Evolutionary conservation across 2,888 invertebrate genomes (phyloP), one percentile per base, ranked within the genome.

Genomic region (Agriopis marginaria): DNA sequence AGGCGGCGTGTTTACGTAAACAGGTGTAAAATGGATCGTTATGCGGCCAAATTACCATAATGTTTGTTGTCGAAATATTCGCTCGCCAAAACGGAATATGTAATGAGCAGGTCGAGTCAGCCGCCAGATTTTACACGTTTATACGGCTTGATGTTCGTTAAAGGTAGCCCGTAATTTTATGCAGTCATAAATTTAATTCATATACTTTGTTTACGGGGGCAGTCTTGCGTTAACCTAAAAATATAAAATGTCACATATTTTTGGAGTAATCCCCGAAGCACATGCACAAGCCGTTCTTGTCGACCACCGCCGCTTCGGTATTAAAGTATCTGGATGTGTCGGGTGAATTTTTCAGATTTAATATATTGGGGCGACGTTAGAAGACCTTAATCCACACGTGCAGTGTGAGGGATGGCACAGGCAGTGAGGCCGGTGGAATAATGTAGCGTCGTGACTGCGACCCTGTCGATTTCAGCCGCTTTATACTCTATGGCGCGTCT

Each of bases 51-150:
- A 92, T 92, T 92, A 91, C 85, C 92, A 92, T 92, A 92, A 91
- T 90, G 90, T 92, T 91, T 90, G 90, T 89, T 89, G 90, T 90
- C 89, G 89, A 91, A 92, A 91, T 92, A 90, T 91, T 90, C 89
- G 88, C 90, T 84, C 84, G 82, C 80, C 82, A 81, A 87, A 89
- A 87, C 88, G 81, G 90, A 91, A 91, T 91, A 90, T 86, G 84
- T 90, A 91, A 91, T 90, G 89, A 89, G 88, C 79, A 79, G 86
- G 82, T 81, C 85, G 86, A 87, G 80, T 85, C 86, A 83, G 84
- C 81, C 76, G 77, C 83, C 87, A 88, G 89, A 89, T 88, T 89
- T 86, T 83, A 84, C 84, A 83, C 86, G 84, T 84, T 85, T 87
- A 87, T 86, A 83, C 78, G 82, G 83, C 83, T 87, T 83, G 86